Evolutionary conservation across 2,797 vertebrate genomes (phyloP).

Genomic region (Parauchenoglanis ngamensis): DNA sequence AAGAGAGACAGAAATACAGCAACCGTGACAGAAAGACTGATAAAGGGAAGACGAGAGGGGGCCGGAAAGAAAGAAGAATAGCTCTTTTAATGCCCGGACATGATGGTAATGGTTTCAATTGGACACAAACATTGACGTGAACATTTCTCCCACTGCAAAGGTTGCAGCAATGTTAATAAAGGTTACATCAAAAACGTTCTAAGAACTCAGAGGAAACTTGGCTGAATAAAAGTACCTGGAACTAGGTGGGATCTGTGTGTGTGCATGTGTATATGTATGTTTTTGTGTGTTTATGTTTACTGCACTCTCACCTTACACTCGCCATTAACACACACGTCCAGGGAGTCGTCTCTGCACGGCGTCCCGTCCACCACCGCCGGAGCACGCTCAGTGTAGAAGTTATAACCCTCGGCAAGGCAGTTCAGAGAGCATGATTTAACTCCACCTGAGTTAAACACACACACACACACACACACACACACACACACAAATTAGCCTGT

Average conservation of each 20-base stretch:
- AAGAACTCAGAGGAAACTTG: neutral
- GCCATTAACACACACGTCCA: slow-evolving; percentile 93
- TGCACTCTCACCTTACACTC: slow-evolving; percentile 89
- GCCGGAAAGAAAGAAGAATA: neutral
- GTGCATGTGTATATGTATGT: neutral
- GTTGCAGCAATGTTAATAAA: neutral
- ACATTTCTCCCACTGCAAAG: neutral
- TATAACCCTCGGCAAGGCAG: slow-evolving; percentile 94
- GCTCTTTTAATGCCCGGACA: neutral
- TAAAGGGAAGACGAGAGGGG: neutral
- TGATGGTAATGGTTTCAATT: neutral
- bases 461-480: slow-evolving; percentile 24
- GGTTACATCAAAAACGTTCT: neutral
- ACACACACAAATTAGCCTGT: neutral
- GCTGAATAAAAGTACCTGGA: neutral
- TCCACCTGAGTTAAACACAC: slow-evolving; percentile 76
- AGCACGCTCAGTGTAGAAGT: slow-evolving; percentile 96
- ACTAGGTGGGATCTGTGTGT: neutral
- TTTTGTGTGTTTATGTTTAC: neutral
- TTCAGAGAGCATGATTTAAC: slow-evolving; percentile 96
- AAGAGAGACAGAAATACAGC: neutral
- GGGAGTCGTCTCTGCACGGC: slow-evolving; percentile 86
- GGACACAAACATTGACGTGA: neutral
- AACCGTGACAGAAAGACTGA: neutral
- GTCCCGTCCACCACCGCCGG: slow-evolving; percentile 95